Evolutionary conservation across 2,113 vertebrate genomes (phyloP).

Genomic region (Mugil cephalus): DNA sequence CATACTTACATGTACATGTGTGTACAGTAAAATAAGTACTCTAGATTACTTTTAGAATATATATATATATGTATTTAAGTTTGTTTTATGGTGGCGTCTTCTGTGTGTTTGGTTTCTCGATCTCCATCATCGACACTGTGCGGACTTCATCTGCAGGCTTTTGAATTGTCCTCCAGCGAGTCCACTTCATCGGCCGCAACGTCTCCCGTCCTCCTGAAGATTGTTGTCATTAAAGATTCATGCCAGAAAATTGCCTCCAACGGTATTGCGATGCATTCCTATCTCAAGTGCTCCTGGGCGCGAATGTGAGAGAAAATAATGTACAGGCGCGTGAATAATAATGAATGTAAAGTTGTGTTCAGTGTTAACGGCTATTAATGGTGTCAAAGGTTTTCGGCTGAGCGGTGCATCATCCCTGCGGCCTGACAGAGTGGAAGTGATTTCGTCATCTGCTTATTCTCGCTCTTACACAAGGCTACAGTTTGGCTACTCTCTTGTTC

Average conservation of each 20-base stretch:
- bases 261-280: constrained; percentile 43
- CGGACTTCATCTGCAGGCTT: constrained; percentile 44
- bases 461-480: constrained; percentile 17
- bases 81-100: constrained; percentile 43
- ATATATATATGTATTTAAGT: constrained; percentile 39
- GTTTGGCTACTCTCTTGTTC: constrained; percentile 20
- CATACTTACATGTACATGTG: constrained; percentile 38
- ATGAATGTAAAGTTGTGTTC: constrained; percentile 55
- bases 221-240: constrained; percentile 79
- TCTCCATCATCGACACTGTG: constrained; percentile 17
- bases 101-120: constrained; percentile 33
- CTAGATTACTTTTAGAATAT: constrained; percentile 25
- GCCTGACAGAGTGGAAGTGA: constrained; percentile 44
- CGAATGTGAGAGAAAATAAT: constrained; percentile 37
- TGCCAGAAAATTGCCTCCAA: constrained; percentile 63
- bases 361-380: constrained; percentile 43
- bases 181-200: constrained; percentile 45
- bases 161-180: constrained; percentile 46
- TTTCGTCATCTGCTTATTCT: constrained; percentile 54
- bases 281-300: constrained; percentile 14
- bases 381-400: constrained; percentile 47
- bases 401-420: constrained; percentile 22
- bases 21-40: constrained; percentile 40
- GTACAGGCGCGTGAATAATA: constrained; percentile 31
- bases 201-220: constrained; percentile 56